Base-by-base conservation (phyloP, 2,797 vertebrate species). In the Nyctalus aviator region DNA sequence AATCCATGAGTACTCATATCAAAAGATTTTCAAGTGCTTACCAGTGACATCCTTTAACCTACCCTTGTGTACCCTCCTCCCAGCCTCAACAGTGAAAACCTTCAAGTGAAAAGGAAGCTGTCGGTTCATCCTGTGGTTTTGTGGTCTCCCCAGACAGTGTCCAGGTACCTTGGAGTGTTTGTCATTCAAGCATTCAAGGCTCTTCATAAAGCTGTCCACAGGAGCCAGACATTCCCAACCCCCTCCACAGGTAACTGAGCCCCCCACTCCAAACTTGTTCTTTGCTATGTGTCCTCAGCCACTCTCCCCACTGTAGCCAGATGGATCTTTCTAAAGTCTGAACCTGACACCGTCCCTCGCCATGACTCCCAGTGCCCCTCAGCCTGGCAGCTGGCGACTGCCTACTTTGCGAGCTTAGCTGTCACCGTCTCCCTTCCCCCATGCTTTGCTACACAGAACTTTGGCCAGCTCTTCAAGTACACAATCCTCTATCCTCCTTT, bases 21-120 rank as follows among this genome's bases (percentile, higher is more conserved):
- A 95, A 82, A 94, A 91, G 66, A 78, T 59, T 84, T 93, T 86
- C 59, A 68, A 66, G 87, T 78, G 71, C 86, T 89, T 88, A 86
- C 92, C 95, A 21, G 25, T 14, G 82, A 77, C 55, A 82, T n/a
- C 71, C 50, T 81, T 79, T 55, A 85, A 86, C 35, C 23, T 11
- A 18, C 46, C 84, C 32, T 59, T 44, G 73, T 78, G 41, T 32
- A 11, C 27, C 37, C 37, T 59, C 55, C 18, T 59, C 87, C 62
- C 37, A 8, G 8, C 18, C 8, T 37, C 69, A 25, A 46, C n/a
- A 6, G 46, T 41, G 85, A 92, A 88, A 53, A 79, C 44, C 78
- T 82, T 44, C 48, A 69, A 91, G 53, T 25, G 77, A 72, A 82
- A 81, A 83, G 18, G 78, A 82, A 90, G 77, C 41, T 84, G 53